Evolutionary conservation across 1,140 invertebrate genomes (phyloP).

Genomic region (Ylistrum balloti): DNA sequence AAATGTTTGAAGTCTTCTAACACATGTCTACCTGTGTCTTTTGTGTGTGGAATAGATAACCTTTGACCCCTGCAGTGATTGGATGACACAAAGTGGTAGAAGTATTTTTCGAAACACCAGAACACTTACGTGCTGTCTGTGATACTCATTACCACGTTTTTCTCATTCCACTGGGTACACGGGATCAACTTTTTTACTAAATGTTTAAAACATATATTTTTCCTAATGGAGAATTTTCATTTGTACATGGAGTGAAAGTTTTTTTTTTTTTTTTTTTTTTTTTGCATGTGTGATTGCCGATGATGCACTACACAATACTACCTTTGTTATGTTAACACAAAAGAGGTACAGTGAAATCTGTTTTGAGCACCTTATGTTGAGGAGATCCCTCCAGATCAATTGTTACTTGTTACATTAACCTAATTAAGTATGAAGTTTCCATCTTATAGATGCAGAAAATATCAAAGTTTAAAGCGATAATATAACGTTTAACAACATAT

Average conservation of each 20-base stretch:
- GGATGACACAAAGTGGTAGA: slow-evolving; percentile 10
- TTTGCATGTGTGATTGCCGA: too few relatives aligned
- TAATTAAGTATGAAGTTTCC: too few relatives aligned
- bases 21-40: neutral
- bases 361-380: too few relatives aligned
- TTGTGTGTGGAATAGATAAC: neutral
- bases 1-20: neutral
- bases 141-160: slow-evolving; percentile 13
- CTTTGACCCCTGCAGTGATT: slow-evolving; percentile 25
- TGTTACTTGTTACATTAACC: too few relatives aligned
- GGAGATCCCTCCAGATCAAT: too few relatives aligned
- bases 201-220: neutral
- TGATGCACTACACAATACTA: too few relatives aligned
- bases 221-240: neutral
- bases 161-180: slow-evolving; percentile 31
- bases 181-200: neutral
- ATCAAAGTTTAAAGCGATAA: too few relatives aligned
- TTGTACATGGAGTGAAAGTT: neutral
- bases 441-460: too few relatives aligned
- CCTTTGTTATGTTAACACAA: too few relatives aligned
- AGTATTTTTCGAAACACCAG: neutral
- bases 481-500: too few relatives aligned
- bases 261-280: too few relatives aligned
- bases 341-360: too few relatives aligned
- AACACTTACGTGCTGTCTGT: slow-evolving; percentile 5